These are phyloP conservation scores for Xenotilapia leptura DNA, from an alignment of 2,113 vertebrate species.

Conservation along the genomic window DNA sequence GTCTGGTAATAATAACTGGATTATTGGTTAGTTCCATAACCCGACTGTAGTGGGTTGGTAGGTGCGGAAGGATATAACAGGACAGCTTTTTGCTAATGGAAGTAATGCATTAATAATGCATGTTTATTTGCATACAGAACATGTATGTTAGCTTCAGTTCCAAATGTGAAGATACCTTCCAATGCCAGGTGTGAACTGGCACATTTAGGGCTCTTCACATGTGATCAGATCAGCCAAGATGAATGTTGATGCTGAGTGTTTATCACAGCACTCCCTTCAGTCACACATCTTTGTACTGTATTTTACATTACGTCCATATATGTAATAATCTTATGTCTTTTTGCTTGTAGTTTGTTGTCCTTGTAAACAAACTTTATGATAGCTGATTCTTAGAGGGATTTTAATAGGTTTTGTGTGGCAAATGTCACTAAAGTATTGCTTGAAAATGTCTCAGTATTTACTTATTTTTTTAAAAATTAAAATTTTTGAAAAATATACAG, in stretches of 20 bases:
- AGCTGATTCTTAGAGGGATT: neutral
- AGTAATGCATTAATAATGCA: neutral
- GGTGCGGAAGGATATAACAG: neutral
- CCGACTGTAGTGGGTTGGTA: neutral
- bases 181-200: neutral
- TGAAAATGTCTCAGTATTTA: neutral
- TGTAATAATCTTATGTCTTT: neutral
- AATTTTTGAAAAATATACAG: neutral
- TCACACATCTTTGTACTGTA: neutral
- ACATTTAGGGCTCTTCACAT: neutral
- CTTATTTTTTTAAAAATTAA: fast-evolving
- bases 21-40: neutral
- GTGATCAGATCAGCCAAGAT: neutral
- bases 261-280: neutral
- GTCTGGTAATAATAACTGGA: neutral
- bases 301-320: neutral
- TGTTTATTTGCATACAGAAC: neutral
- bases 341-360: neutral
- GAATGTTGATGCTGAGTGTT: neutral
- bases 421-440: neutral
- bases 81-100: neutral
- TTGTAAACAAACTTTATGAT: neutral
- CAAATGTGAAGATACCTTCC: neutral
- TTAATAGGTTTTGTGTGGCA: neutral
- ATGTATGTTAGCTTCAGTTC: neutral